A percentile compares a stretch with the other conserved stretches of the same genome.
Conservation (phyloP, 2,797 vertebrate species). For the Nasua narica region DNA sequence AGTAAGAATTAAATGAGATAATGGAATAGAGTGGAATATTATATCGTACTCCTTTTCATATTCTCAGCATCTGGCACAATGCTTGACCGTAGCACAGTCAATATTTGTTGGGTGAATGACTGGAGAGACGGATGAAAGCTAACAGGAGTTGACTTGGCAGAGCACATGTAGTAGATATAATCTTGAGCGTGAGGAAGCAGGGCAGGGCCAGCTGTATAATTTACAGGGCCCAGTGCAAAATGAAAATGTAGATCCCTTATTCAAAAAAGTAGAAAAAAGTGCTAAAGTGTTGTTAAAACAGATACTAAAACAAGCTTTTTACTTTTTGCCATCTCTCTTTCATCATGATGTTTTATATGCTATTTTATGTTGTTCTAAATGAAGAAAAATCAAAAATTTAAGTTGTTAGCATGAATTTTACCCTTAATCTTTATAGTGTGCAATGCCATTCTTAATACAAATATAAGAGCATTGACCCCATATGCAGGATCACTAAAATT, state of each 20-base stretch:
- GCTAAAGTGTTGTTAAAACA: neutral
- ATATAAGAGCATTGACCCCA: neutral
- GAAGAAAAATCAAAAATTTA: conserved; percentile 3
- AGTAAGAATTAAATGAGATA: neutral
- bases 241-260: neutral
- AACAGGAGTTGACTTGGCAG: neutral
- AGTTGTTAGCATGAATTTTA: neutral
- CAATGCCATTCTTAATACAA: neutral
- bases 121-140: neutral
- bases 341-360: neutral
- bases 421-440: neutral
- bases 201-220: neutral
- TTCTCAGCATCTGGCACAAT: neutral
- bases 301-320: neutral
- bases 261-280: neutral
- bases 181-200: neutral
- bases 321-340: neutral
- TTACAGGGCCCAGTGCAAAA: neutral
- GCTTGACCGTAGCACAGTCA: neutral
- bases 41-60: neutral
- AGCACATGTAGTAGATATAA: neutral
- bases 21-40: neutral
- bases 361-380: neutral
- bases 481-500: neutral
- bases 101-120: neutral